phyloP scores from a whole-genome alignment of 2,888 invertebrate genomes.

The Gymnosoma rotundatum region DNA sequence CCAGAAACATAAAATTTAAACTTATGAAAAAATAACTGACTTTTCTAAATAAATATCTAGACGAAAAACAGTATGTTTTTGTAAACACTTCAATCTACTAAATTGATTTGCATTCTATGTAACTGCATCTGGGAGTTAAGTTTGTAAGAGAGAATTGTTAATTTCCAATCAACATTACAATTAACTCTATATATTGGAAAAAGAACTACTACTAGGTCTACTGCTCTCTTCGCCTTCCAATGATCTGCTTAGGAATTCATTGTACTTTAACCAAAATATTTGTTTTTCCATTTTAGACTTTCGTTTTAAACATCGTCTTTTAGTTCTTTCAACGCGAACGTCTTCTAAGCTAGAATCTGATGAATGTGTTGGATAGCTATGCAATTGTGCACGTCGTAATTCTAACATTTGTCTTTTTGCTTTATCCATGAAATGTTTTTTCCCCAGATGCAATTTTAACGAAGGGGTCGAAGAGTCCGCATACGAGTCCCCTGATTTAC shows the following conservation, averaged over 20 bases:
- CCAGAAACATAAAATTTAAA: too few species aligned
- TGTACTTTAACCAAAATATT: conserved; percentile 32
- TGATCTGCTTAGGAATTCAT: conserved; percentile 20
- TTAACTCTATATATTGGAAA: not conserved
- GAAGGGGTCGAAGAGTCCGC: conserved; percentile 8
- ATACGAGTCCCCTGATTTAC: not conserved
- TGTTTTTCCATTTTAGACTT: conserved; percentile 24
- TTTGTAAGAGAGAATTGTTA: too few species aligned
- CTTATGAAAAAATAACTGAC: too few species aligned
- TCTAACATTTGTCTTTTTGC: conserved; percentile 12
- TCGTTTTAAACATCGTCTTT: not conserved
- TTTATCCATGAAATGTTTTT: conserved; percentile 2
- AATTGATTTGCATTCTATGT: not conserved
- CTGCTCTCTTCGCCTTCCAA: not conserved
- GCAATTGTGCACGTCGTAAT: not conserved
- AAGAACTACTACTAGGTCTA: not conserved
- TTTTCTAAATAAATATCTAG: too few species aligned
- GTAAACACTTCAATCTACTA: too few species aligned
- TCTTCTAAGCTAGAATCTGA: conserved; percentile 28
- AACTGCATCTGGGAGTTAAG: not conserved
- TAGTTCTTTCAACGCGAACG: not conserved
- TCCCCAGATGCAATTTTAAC: not conserved
- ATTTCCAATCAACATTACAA: not conserved
- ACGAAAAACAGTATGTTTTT: too few species aligned
- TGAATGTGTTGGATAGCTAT: not conserved